Evolutionary conservation across 1,140 invertebrate genomes (phyloP), one percentile per base, ranked within the genome.

Genomic region (Macrotrachela quadricornifera): DNA sequence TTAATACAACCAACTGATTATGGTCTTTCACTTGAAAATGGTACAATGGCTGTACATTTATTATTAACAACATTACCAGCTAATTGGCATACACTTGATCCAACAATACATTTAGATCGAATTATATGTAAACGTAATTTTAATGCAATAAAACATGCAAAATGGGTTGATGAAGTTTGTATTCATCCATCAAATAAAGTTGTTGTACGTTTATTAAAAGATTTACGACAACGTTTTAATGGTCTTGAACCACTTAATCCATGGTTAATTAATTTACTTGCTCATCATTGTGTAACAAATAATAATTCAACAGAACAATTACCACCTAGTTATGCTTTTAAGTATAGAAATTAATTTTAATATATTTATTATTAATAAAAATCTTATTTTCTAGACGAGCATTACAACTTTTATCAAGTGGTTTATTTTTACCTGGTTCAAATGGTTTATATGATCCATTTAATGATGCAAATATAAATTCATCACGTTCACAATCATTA

Each of bases 121-220:
- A 60, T 77, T 69, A 74, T 84, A 36, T 78, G 88, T 68, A 79
- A 81, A 69, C 79, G 81, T 43, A 85, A 94, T 69, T 71, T 94
- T 58, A 83, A 85, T 2, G 86, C 87, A 1, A 90, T 96, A 45
- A 73, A 88, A 53, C 90, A 96, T 68, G 73, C 83, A 39, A 78
- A 87, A 6, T 96, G 91, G 90, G 95, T 96, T 69, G 91, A 97
- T 66, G 90, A 96, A 71, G 92, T 92, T 69, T 88, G 86, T 9
- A 86, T 86, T 66, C 87, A 95, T 69, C 91, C 90, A 49, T 66
- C 64, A 63, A 88, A 96, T 48, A 95, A 94, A 75, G 83, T 90
- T 13, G 69, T 97, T 0, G 91, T 96, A 58, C 76, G 91, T 13
- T 74, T 96, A 16, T 70, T 96, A 1, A 78, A 85, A 59, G 90